Evolutionary conservation across 2,113 vertebrate genomes (phyloP), one percentile per base, ranked within the genome.

Genomic region (Anguilla rostrata): DNA sequence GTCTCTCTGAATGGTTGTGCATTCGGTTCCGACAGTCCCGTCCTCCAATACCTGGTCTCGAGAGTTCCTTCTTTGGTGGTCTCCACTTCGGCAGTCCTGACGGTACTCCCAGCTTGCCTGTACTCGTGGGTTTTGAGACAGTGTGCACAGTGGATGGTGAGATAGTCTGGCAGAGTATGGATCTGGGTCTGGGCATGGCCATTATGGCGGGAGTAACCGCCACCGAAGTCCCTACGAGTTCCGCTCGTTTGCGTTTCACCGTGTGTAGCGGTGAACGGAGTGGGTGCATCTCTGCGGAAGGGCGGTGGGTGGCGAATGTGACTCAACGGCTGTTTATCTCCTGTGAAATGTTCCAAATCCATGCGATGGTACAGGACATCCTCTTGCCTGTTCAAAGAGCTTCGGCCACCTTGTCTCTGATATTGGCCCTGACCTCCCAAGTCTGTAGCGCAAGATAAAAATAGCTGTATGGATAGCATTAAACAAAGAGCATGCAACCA

Each of bases 121-220:
- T 86, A 89, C 85, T 91, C 85, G 87, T 86, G 92, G 0, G 89
- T 90, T 63, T 88, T 89, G 81, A 91, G 91, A 88, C 92, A 93
- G 86, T 87, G 87, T 46, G 92, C 60, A 39, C 93, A 94, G 86
- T 88, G 87, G 41, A 90, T 22, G 41, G 40, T 84, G 81, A 90
- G 88, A 29, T 85, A 49, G 53, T 85, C 80, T 39, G 85, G 87
- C 86, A 81, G 86, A 39, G 26, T 80, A n/a, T 66, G 78, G 49
- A 43, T 71, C 34, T 34, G 34, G 0, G 91, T 90, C 41, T 82
- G 40, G 34, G n/a, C 16, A 15, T 87, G 80, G 39, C 66, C 81
- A 41, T 88, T 85, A 14, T 79, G n/a, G 15, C 83, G 46, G n/a
- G 83, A 78, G n/a, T 57, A 46, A 41, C 41, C 66, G 39, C 80